These are phyloP conservation scores for Oryzias javanicus DNA, from an alignment of 2,113 vertebrate genomes.

Conservation along the genomic window DNA sequence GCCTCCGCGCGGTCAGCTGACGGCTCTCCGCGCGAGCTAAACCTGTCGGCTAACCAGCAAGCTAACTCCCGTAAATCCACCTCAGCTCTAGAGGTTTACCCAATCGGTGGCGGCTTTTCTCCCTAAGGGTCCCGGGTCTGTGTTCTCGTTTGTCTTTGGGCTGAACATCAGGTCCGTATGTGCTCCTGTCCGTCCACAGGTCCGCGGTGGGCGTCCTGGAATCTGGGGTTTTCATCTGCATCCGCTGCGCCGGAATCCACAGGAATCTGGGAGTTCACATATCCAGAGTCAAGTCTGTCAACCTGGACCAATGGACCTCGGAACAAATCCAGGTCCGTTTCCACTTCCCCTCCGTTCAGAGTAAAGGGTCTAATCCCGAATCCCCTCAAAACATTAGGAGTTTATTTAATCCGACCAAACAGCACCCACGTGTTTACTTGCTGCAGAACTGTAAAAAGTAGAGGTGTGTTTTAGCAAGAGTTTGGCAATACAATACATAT, in stretches of 20 bases:
- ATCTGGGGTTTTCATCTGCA: constrained; percentile 99
- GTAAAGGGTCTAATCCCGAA: no score
- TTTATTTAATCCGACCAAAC: no score
- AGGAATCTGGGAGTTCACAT: constrained; percentile 98
- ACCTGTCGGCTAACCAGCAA: constrained; percentile 58
- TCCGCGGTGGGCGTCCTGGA: constrained; percentile 99
- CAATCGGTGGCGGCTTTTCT: not conserved
- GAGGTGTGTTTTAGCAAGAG: no score
- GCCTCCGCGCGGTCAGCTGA: constrained; percentile 63
- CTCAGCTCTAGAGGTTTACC: constrained; percentile 9
- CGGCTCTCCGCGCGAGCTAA: constrained; percentile 50
- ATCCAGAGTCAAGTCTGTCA: constrained; percentile 98
- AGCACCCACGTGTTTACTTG: no score
- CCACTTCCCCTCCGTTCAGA: not conserved
- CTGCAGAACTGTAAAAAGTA: no score
- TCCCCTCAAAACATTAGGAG: no score
- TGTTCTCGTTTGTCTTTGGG: not conserved
- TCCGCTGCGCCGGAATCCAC: constrained; percentile 98
- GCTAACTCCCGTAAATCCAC: constrained; percentile 57
- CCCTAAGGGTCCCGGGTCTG: not conserved
- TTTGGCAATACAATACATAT: no score
- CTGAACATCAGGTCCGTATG: not conserved
- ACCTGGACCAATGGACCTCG: constrained; percentile 97
- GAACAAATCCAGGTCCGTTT: constrained; percentile 94
- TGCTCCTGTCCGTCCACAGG: constrained; percentile 68